phyloP scores from a whole-genome alignment of 2,113 vertebrate genomes.

The Chlamydotis undulata region DNA sequence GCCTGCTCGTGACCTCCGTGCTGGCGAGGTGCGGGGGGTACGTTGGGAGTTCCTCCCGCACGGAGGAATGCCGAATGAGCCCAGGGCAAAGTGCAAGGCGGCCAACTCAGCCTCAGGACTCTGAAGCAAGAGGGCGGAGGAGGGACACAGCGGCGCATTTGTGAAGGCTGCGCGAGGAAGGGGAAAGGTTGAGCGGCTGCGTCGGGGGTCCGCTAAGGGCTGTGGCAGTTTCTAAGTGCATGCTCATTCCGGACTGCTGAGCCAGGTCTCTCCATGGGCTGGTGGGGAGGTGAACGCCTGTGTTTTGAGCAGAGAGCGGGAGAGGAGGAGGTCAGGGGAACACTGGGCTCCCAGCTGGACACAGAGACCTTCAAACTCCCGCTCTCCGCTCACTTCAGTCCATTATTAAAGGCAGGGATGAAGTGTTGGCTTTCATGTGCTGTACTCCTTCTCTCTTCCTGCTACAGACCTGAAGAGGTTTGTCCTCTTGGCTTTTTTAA shows the following conservation, averaged over 20 bases:
- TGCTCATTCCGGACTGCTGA: neutral
- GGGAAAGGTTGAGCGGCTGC: neutral
- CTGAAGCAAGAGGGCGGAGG: neutral
- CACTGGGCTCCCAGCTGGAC: neutral
- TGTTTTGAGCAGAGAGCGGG: neutral
- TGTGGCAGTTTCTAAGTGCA: rapidly evolving
- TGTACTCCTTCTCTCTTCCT: neutral
- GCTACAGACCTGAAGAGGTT: neutral
- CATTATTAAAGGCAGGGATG: neutral
- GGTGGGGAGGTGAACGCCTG: rapidly evolving
- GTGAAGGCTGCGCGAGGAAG: neutral
- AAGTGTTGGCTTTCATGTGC: neutral
- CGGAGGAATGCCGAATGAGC: rapidly evolving
- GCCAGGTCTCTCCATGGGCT: neutral
- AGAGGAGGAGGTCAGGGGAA: neutral
- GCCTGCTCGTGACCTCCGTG: neutral
- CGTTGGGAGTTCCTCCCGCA: rapidly evolving
- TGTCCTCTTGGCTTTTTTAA: neutral
- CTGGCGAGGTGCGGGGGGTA: neutral
- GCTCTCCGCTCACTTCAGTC: rapidly evolving
- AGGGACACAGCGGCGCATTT: rapidly evolving
- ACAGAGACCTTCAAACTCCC: neutral
- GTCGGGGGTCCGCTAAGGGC: rapidly evolving
- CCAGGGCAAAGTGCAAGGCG: neutral
- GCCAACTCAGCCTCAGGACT: neutral